Base-by-base conservation (phyloP, 2,113 vertebrate species). In the Anarhynchus alexandrinus region DNA sequence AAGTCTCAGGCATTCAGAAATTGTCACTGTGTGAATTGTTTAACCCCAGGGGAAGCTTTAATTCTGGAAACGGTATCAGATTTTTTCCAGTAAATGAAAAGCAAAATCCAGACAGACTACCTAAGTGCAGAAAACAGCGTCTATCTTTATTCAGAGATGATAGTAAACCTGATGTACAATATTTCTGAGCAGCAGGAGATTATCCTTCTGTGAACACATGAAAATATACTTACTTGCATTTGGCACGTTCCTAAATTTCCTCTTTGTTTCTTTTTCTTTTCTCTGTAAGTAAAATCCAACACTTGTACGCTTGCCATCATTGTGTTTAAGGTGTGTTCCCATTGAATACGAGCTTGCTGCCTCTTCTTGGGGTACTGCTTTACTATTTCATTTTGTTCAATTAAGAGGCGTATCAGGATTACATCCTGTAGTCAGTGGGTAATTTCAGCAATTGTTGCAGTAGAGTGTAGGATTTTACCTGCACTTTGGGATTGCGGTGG, bases 281-380 rank as follows among this genome's bases (percentile, higher is more conserved):
- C 43, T 69, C 38, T 74, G 20, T 42, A 40, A 47, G 69, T 79
- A 21, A 76, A 84, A 47, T 43, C 34, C 51, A 51, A 8, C 30
- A 4, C 49, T 40, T 49, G 66, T 30, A 12, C 0, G 0, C 52
- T 61, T 2, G 3, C 25, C 11, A 0, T 30, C 1, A 0, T 4
- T 3, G 9, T 13, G 26, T 27, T 64, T 15, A 15, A 38, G 54
- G 34, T 22, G 9, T 40, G 76, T 17, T 65, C 51, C 21, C 15
- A 1, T 0, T 38, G 78, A 13, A 11, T 12, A 4, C 0, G 2
- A 27, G 15, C 42, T n/a, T 27, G n/a, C 51, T 19, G 9, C 38
- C 67, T 45, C 27, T 17, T 66, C 80, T 30, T 6, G 36, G 54
- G 43, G 58, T 20, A 9, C 27, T 15, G 15, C 3, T 16, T 10